Conservation (phyloP, 2,113 vertebrate genomes). For the Nesogale talazaci region DNA sequence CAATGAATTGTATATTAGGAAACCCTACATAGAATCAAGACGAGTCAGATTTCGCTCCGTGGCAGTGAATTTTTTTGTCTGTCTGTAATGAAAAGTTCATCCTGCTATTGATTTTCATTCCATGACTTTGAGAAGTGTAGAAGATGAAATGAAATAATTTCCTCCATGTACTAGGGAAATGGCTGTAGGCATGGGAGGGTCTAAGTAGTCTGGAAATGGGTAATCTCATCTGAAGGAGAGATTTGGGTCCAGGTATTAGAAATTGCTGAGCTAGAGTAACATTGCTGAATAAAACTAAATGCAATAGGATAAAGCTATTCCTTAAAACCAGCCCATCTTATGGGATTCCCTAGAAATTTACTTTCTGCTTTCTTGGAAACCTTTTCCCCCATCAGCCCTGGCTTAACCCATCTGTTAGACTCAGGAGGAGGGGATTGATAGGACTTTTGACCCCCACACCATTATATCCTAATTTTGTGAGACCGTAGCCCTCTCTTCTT, state of each 20-base stretch:
- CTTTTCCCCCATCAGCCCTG: not conserved
- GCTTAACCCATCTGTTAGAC: not conserved
- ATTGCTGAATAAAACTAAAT: slow-evolving; percentile 51
- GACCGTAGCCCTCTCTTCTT: not conserved
- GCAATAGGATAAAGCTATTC: slow-evolving; percentile 17
- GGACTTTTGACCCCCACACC: not conserved
- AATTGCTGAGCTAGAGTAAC: slow-evolving; percentile 23
- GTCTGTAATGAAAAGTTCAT: not conserved
- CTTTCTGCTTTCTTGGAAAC: not conserved
- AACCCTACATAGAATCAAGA: too few species aligned
- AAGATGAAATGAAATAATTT: slow-evolving; percentile 7
- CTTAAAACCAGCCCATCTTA: not conserved
- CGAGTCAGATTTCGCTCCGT: too few species aligned
- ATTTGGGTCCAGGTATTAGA: slow-evolving; percentile 29
- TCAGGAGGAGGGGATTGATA: too few species aligned
- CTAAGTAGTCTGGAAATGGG: slow-evolving; percentile 36
- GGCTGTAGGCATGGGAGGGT: not conserved
- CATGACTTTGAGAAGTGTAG: not conserved
- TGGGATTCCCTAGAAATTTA: not conserved
- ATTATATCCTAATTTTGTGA: not conserved
- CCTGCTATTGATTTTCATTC: not conserved
- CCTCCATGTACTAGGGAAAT: slow-evolving; percentile 49
- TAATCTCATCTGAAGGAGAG: slow-evolving; percentile 43
- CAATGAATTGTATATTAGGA: too few species aligned
- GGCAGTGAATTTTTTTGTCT: not conserved